Base-by-base conservation (phyloP, 2,888 invertebrate species). In the Baronia brevicornis region DNA sequence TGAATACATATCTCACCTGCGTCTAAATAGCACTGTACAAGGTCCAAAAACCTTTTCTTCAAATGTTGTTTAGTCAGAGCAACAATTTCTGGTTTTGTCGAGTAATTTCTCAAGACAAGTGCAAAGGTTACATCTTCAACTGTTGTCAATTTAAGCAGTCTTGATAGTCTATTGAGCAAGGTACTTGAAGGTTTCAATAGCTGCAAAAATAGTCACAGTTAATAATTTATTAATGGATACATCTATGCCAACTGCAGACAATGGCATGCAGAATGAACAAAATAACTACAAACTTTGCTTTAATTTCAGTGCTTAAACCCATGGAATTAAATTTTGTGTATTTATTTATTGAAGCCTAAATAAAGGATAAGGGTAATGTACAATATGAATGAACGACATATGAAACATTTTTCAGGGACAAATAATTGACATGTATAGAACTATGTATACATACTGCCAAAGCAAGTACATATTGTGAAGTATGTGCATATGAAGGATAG, bases 41-140 rank as follows among this genome's bases (percentile, higher is more conserved):
- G 86, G 61, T 93, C 91, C 38, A 96, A 92, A 44, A 97, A 86
- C 66, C 92, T 91, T 67, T 89, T 89, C 64, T 91, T 91, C 37
- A 96, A 86, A 72, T 94, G 94, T 55, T 91, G 90, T 50, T 89
- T 86, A 13, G 96, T 93, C 58, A 90, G 85, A 48, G 85, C 85
- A 41, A 89, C 87, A 36, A 93, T 87, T 55, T 96, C 96, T 26
- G 88, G 63, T 69, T 91, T 92, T 23, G 90, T 87, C 8, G 96
- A 95, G 62, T 94, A 90, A 44, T 93, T 69, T 49, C 92, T 89
- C 46, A 97, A 84, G 40, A 94, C 92, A 58, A 97, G 86, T 36
- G 94, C 94, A 75, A 97, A 91, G 28, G 94, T 91, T 60, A 96
- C 93, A 87, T 97, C 97, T 80, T 96, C 95, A 25, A 96, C 91